Evolutionary conservation across 2,888 invertebrate species (phyloP).

Genomic region (Andrena haemorrhoa): DNA sequence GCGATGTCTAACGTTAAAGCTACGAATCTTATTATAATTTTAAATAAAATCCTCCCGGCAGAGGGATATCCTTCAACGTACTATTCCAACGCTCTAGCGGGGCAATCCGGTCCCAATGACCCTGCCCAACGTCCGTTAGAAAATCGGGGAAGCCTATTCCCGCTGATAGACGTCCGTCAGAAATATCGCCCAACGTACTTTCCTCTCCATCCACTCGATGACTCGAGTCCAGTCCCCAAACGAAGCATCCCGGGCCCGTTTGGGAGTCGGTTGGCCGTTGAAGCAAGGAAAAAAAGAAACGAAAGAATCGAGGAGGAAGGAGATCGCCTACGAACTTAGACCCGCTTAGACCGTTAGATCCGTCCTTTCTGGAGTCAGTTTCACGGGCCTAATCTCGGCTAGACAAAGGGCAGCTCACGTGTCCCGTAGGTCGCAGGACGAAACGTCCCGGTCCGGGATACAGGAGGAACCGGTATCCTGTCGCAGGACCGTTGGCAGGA

Average conservation of each 20-base stretch:
- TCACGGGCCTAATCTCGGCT: constrained; percentile 74
- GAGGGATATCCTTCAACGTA: background rate
- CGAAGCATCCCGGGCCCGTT: constrained; percentile 8
- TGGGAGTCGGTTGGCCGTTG: constrained; percentile 38
- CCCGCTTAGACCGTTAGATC: constrained; percentile 58
- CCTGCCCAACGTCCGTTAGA: constrained; percentile 24
- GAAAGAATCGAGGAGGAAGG: constrained; percentile 42
- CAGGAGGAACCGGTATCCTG: constrained; percentile 83
- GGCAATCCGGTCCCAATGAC: background rate
- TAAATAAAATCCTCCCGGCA: background rate
- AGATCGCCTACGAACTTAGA: constrained; percentile 73
- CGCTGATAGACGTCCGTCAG: constrained; percentile 7
- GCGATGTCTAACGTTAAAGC: background rate
- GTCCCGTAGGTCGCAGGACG: constrained; percentile 72
- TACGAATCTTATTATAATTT: background rate
- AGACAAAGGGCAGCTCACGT: constrained; percentile 70
- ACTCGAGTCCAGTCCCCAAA: constrained; percentile 35
- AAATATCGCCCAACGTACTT: constrained; percentile 34
- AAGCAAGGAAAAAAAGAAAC: background rate
- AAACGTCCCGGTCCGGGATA: constrained; percentile 81
- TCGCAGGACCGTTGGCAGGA: constrained; percentile 82
- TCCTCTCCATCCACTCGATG: background rate
- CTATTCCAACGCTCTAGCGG: background rate
- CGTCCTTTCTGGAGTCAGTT: constrained; percentile 65
- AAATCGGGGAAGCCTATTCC: background rate